phyloP scores from a whole-genome alignment of 2,113 vertebrate species.

The Castor canadensis region DNA sequence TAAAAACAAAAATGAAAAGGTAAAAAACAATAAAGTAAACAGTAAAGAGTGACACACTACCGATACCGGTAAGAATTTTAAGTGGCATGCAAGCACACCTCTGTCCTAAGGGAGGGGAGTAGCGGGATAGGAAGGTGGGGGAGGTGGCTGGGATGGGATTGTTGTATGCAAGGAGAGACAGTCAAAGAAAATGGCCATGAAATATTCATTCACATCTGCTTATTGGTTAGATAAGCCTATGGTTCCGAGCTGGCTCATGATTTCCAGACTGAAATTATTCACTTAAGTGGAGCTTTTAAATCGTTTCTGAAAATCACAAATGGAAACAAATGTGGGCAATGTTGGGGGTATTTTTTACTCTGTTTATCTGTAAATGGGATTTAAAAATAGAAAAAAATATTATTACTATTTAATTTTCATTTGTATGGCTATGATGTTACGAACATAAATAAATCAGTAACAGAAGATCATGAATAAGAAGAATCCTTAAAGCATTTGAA shows the following conservation, averaged over 20 bases:
- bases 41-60: not conserved
- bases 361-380: conserved; percentile 22
- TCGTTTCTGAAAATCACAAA: not conserved
- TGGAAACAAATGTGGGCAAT: not conserved
- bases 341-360: not conserved
- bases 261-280: not conserved
- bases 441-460: not conserved
- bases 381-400: not conserved
- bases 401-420: conserved; percentile 32
- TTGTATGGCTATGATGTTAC: not conserved
- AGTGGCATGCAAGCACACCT: not conserved
- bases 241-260: not conserved
- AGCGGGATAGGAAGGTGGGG: fast-evolving
- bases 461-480: conserved; percentile 55
- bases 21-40: conserved; percentile 9
- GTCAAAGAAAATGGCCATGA: not conserved
- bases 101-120: not conserved
- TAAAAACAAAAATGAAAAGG: conserved; percentile 51
- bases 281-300: not conserved
- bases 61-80: conserved; percentile 68
- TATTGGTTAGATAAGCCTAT: not conserved
- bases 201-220: conserved; percentile 17
- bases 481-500: conserved; percentile 21
- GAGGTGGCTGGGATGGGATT: not conserved
- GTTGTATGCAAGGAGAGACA: not conserved